Base-by-base conservation (phyloP, 2,888 invertebrate genomes). In the Apodemia hepburni region DNA sequence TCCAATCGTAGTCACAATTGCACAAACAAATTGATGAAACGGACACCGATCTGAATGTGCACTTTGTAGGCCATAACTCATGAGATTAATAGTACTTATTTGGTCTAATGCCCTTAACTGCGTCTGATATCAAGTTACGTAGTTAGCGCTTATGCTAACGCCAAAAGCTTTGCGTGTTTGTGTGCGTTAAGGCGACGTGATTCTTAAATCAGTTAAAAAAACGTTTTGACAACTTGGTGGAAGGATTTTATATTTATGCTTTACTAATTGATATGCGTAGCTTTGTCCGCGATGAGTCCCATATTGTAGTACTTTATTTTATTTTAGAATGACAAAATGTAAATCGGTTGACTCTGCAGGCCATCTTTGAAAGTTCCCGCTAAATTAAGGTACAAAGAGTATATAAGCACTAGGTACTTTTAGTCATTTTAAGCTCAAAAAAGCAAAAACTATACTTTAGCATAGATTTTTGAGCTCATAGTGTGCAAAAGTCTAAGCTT, bases 61-160 rank as follows among this genome's bases (percentile, higher is more conserved):
- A 59, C 27, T 58, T 47, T 62, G 62, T 58, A 58, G 62, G 64
- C 64, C 61, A 68, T 69, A 70, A 66, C 68, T 68, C 68, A 67
- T 54, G 15, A 62, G 60, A 64, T 66, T 71, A 69, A 69, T 66
- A 65, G 66, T 60, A 49, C 65, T 65, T 68, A 69, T 70, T 70
- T 71, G 69, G 69, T 68, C 69, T 71, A 71, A 71, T 71, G 65
- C 63, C 62, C 66, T 68, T 69, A 68, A 69, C 70, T 68, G 61
- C 59, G 60, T 45, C 61, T 62, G 67, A 68, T 68, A 70, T 71
- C 70, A 66, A 66, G 70, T 68, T 68, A 62, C 68, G 58, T 61
- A 58, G 67, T 58, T 60, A 66, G 66, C 67, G 66, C 45, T 60
- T 64, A 63, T 61, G 59, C 63, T 29, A 57, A 66, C 64, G 38